Evolutionary conservation across 2,797 vertebrate genomes (phyloP), one percentile per base, ranked within the genome.

Genomic region (Argya squamiceps): DNA sequence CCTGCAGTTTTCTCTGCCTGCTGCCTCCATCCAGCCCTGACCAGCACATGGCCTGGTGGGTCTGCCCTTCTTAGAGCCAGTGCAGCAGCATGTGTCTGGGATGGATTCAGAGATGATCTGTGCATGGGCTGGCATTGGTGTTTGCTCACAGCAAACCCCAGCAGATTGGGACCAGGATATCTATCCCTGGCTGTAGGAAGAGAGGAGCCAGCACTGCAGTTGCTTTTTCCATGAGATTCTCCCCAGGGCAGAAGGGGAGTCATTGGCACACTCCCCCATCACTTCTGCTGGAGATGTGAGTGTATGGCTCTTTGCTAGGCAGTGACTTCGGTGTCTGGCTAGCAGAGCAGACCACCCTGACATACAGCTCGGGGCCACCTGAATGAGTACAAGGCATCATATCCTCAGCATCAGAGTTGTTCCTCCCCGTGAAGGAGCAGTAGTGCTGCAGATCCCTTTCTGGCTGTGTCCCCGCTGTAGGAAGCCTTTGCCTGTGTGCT

Each of bases 91-190:
- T 0, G 0, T 20, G 44, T 29, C 19, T 59, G 46, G 47, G 46
- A 12, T 68, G 17, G n/a, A 7, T 30, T 80, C 11, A 17, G 68
- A 41, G 73, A 5, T 43, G 59, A 58, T 37, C 68, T 32, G 0
- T 8, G 3, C 1, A 0, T 5, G 3, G 39, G n/a, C 49, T 76
- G 77, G 4, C 0, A 0, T 9, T 4, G 36, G n/a, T 27, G 41
- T 84, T 89, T 36, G 55, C 41, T 84, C 11, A 17, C 17, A 58
- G 37, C 73, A 65, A 37, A 53, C 44, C 53, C 44, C 46, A 30
- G 50, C 7, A 16, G 16, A 30, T 3, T 62, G 60, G 11, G 64
- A 65, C 27, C 7, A 2, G 46, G 78, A n/a, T 34, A 47, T 55
- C 12, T 34, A 47, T 55, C 12, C 49, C n/a, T 11, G 3, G 43